These are phyloP conservation scores for Thecocarcelia acutangulata DNA, from an alignment of 2,888 invertebrate species.

Conservation along the genomic window DNA sequence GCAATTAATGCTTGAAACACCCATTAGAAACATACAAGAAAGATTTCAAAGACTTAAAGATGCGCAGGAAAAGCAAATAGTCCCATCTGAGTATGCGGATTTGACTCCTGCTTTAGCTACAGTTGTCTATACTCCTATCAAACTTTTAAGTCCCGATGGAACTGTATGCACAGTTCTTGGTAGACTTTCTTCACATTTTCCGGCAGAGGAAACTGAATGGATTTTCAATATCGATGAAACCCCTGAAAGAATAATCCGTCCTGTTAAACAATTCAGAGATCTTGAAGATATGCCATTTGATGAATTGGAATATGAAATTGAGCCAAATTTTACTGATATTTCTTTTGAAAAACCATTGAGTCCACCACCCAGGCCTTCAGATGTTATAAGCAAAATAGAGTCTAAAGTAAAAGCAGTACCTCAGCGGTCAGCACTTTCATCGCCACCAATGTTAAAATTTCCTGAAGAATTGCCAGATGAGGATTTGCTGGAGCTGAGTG, in stretches of 20 bases:
- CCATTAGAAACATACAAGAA: conserved; percentile 38
- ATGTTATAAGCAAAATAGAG: conserved; percentile 42
- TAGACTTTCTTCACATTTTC: neutral
- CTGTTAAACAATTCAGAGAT: conserved; percentile 40
- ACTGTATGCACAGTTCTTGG: neutral
- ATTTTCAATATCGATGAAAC: conserved; percentile 40
- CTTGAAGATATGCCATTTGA: conserved; percentile 63
- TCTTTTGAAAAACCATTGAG: conserved; percentile 46
- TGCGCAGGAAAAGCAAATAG: conserved; percentile 7
- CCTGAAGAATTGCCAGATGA: conserved; percentile 52
- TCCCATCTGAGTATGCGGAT: neutral
- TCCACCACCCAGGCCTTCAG: conserved; percentile 51
- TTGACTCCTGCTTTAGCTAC: neutral
- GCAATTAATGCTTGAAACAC: conserved; percentile 35
- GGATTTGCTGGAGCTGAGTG: conserved; percentile 43
- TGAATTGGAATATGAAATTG: conserved; percentile 52
- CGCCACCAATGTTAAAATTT: conserved; percentile 6
- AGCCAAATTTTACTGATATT: conserved; percentile 29
- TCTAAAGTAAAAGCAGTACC: neutral
- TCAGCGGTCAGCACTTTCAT: neutral
- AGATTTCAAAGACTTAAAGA: conserved; percentile 41
- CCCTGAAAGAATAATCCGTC: neutral
- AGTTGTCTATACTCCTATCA: conserved; percentile 30
- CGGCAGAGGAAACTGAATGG: no score
- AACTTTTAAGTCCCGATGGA: conserved; percentile 30